Evolutionary conservation across 2,113 vertebrate genomes (phyloP), one percentile per base, ranked within the genome.

Genomic region (Gopherus flavomarginatus): DNA sequence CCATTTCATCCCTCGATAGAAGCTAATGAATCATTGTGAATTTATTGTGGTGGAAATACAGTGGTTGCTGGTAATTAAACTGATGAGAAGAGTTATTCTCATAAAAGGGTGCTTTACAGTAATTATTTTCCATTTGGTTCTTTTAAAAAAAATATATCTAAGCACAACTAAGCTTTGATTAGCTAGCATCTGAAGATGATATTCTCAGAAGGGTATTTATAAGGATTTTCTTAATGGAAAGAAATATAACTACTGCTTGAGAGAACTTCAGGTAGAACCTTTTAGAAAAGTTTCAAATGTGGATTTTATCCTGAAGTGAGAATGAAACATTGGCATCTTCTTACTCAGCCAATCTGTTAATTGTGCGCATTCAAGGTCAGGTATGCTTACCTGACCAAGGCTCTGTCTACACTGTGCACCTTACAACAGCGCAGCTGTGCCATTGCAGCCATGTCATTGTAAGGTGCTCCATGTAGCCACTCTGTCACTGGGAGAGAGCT

Each of bases 21-120:
- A 97, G 44, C 87, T 97, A 98, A 98, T 97, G 94, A 98, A 94
- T 92, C 88, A 94, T 54, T 97, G 94, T 94, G 92, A 97, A 95
- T 97, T 97, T 97, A 96, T 92, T 98, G 94, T 94, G 88, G 85
- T 94, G 90, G 96, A 97, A 98, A 97, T 95, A 97, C 84, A 96
- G 54, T 95, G 86, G 86, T 94, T 98, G 77, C 86, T 94, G 91
- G 90, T 95, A 98, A 98, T 98, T 97, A 97, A 31, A 82, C 83
- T 96, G 92, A 97, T 97, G 87, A 98, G 94, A 84, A 97, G 78
- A 96, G 89, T 90, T 91, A 95, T 91, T 91, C 94, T 97, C 90
- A 95, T 89, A 90, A 97, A 92, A 97, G 94, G 86, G 83, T 90
- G 97, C 92, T 98, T 97, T 96, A 97, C 97, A 97, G 95, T 65